Conservation (phyloP, 2,113 vertebrate genomes). For the Girardinichthys multiradiatus region DNA sequence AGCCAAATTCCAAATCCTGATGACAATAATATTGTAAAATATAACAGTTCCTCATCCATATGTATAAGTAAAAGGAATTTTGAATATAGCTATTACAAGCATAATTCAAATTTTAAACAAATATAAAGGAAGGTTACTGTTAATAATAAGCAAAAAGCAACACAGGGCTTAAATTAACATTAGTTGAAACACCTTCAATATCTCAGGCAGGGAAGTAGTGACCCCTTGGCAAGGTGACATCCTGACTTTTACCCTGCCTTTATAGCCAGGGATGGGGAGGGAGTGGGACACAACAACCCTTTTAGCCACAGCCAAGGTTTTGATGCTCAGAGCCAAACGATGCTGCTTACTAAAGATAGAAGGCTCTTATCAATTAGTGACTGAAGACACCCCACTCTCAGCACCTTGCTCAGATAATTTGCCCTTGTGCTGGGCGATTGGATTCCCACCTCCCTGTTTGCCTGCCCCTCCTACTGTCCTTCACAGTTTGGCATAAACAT, state of each 20-base stretch:
- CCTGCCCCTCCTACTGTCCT: conserved; percentile 73
- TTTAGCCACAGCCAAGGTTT: conserved; percentile 78
- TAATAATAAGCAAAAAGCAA: not conserved
- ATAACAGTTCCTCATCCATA: not conserved
- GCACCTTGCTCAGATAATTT: conserved; percentile 79
- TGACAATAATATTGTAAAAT: not conserved
- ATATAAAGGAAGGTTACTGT: not conserved
- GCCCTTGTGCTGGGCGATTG: conserved; percentile 73
- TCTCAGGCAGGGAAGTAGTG: conserved; percentile 59
- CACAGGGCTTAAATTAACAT: conserved; percentile 39
- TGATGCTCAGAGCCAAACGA: conserved; percentile 76
- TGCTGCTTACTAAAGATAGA: conserved; percentile 79
- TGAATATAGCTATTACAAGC: not conserved
- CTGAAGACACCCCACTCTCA: conserved; percentile 72
- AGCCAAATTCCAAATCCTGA: not conserved
- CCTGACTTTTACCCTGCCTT: conserved; percentile 64
- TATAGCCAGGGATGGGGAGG: conserved; percentile 58
- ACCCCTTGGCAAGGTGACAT: conserved; percentile 77
- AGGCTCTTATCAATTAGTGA: conserved; percentile 81
- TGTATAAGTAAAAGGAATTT: not conserved
- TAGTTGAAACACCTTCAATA: conserved; percentile 43
- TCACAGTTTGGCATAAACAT: conserved; percentile 72
- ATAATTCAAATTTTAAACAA: not conserved
- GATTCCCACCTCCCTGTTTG: conserved; percentile 72
- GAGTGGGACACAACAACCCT: conserved; percentile 65